These are phyloP conservation scores for Serilophus lunatus DNA, from an alignment of 2,113 vertebrate genomes.

Conservation along the genomic window DNA sequence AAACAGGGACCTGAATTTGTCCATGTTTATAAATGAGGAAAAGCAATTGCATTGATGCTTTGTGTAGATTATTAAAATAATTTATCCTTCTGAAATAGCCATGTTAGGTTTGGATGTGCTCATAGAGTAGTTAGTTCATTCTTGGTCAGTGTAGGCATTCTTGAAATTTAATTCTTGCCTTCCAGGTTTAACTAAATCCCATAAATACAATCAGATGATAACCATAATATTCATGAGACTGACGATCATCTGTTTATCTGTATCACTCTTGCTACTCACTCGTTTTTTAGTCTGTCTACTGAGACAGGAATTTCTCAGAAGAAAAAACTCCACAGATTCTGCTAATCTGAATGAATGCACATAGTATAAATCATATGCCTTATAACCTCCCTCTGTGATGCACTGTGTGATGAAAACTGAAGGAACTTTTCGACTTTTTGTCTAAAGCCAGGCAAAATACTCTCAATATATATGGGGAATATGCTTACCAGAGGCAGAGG, in stretches of 20 bases:
- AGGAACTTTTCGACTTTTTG: neutral
- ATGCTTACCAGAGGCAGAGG: neutral
- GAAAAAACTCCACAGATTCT: neutral
- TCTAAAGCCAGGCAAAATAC: neutral
- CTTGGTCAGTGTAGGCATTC: neutral
- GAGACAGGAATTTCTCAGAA: neutral
- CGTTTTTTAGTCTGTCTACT: neutral
- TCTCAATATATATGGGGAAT: neutral
- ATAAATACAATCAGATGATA: neutral
- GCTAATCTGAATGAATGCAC: neutral
- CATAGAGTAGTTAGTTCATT: neutral
- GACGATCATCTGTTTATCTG: neutral
- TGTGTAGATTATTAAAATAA: neutral
- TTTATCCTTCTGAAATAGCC: neutral
- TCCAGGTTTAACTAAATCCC: neutral
- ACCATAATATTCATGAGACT: neutral
- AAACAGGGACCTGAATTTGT: neutral
- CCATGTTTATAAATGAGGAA: constrained; percentile 12
- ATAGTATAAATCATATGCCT: neutral
- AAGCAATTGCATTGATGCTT: neutral
- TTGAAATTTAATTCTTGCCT: neutral
- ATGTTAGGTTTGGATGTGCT: neutral
- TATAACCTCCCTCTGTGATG: neutral
- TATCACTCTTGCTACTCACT: neutral
- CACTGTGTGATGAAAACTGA: neutral